Conservation (phyloP, 2,797 vertebrate genomes). For the Natrix natrix region DNA sequence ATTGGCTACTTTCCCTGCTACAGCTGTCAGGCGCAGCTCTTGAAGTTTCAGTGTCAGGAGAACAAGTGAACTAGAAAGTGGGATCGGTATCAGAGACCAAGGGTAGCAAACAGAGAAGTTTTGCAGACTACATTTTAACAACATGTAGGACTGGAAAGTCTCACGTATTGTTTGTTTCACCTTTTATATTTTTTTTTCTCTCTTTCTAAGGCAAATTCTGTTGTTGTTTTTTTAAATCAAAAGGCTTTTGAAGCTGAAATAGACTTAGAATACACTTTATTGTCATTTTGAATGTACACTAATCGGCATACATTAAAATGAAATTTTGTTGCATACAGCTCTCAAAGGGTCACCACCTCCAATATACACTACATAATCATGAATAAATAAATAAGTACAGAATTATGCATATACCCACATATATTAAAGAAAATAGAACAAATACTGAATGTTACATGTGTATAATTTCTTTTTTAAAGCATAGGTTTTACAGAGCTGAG, state of each 20-base stretch:
- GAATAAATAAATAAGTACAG: too few species aligned
- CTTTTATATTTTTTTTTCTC: background rate
- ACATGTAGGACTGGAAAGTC: background rate
- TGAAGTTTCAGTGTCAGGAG: conserved; percentile 2
- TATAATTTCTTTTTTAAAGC: background rate
- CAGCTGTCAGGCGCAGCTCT: conserved; percentile 37
- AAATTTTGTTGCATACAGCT: too few species aligned
- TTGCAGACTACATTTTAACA: background rate
- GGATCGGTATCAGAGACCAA: conserved; percentile 50
- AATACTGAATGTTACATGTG: background rate
- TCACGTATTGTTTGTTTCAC: background rate
- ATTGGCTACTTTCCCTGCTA: conserved; percentile 9
- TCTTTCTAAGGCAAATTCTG: conserved; percentile 31
- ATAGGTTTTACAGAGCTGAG: background rate
- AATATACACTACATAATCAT: too few species aligned
- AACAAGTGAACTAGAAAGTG: conserved; percentile 32
- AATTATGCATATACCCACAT: too few species aligned
- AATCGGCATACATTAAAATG: too few species aligned
- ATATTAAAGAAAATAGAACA: background rate
- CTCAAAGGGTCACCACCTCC: too few species aligned
- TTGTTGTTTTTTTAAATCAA: conserved; percentile 23
- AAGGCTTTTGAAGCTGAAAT: background rate
- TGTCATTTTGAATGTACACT: too few species aligned
- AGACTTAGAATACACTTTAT: too few species aligned
- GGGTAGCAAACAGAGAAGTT: conserved; percentile 38